A percentile compares a stretch with the other conserved stretches of the same genome.
Conservation (phyloP, 2,113 vertebrate species). For the Hippocampus barbouri region DNA sequence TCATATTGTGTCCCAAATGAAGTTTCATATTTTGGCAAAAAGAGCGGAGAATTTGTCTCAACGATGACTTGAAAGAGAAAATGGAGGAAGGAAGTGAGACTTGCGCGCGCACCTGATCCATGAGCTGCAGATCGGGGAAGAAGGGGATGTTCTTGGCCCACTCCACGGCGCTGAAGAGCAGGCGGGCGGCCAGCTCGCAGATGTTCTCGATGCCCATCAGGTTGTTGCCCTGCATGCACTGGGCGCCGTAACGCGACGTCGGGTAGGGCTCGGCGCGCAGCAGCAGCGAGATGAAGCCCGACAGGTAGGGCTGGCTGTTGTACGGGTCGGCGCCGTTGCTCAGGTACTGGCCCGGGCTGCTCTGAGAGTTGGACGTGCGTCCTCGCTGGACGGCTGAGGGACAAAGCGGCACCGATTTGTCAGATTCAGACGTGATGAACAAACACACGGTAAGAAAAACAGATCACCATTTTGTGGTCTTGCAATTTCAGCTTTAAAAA, state of each 20-base stretch:
- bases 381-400: conserved; percentile 79
- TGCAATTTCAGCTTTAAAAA: no score
- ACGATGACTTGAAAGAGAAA: neutral
- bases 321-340: conserved; percentile 75
- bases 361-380: conserved; percentile 76
- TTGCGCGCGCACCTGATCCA: conserved; percentile 71
- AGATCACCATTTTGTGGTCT: no score
- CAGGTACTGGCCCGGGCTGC: conserved; percentile 78
- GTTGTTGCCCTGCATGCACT: conserved; percentile 82
- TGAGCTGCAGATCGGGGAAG: conserved; percentile 82
- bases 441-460: no score
- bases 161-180: conserved; percentile 83
- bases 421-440: neutral
- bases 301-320: conserved; percentile 78
- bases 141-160: conserved; percentile 89
- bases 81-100: neutral
- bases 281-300: conserved; percentile 81
- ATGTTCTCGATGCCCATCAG: conserved; percentile 85
- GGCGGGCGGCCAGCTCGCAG: conserved; percentile 81
- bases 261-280: conserved; percentile 83
- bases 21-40: no score
- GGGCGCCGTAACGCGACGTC: conserved; percentile 79
- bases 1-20: no score
- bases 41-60: no score
- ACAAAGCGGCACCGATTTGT: neutral